Base-by-base conservation (phyloP, 2,113 vertebrate species). In the Forbesichthys agassizii region DNA sequence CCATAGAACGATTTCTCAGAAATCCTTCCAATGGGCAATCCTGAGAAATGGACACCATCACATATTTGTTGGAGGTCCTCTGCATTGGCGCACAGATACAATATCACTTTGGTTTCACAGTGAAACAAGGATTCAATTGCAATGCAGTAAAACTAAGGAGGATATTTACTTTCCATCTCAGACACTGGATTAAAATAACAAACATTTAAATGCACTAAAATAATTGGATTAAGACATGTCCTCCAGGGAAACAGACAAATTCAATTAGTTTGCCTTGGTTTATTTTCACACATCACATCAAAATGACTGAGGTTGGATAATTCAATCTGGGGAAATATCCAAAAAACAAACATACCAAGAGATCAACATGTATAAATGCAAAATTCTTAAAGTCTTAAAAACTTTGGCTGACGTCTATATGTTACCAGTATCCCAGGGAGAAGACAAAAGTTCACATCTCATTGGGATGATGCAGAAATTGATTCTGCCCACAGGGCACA, bases 401-500 rank as follows among this genome's bases (percentile, higher is more conserved):
- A 20, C 33, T 7, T 48, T 53, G 72, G 66, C 71, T 69, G 75
- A 27, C 3, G 27, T 27, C 27, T 27, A 27, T 86, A 73, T 60
- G 80, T 80, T 83, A 77, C 74, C 68, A 65, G 64, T 78, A 72
- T 59, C 57, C 63, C 71, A 73, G 68, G 72, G 79, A 82, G 33
- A 54, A 85, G 71, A 68, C 81, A 81, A 84, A 80, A 69, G 80
- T 75, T 78, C 49, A 78, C 53, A 75, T 89, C 83, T 88, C 80
- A 18, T 61, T 70, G 83, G 78, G 82, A 78, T 59, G 62, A 66
- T 27, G 74, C 75, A 54, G 73, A 74, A 66, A 73, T 55, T 69
- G 69, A 71, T 71, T 85, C 81, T 88, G 73, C 82, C 84, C 84
- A 89, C 82, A 85, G 83, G 84, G 74, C 58, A 61, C 71, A 73